Conservation (phyloP, 2,113 vertebrate species). For the Redunca redunca region DNA sequence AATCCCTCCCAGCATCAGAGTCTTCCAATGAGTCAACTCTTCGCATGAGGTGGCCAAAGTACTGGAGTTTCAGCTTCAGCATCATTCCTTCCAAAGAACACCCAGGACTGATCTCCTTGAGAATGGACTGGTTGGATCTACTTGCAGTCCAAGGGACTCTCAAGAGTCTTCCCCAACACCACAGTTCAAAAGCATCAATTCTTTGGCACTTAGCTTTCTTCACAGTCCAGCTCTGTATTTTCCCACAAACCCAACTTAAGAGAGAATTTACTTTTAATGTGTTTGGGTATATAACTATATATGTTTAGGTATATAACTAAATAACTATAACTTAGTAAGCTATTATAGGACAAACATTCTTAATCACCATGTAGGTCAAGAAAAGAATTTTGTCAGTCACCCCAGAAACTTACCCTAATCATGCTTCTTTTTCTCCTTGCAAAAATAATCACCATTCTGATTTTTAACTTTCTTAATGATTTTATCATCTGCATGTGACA, state of each 20-base stretch:
- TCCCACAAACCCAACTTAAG: background rate
- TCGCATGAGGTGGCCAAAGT: too few species aligned
- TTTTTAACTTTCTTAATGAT: background rate
- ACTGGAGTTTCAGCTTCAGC: too few species aligned
- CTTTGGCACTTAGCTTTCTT: rapidly evolving
- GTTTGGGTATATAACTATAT: background rate
- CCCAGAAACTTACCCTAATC: background rate
- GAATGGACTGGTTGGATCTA: too few species aligned
- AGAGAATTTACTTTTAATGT: background rate
- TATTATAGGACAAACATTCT: background rate
- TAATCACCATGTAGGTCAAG: background rate
- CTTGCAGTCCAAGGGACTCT: too few species aligned
- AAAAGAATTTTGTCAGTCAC: background rate
- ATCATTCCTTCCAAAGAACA: too few species aligned
- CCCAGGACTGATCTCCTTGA: too few species aligned
- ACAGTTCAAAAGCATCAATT: too few species aligned
- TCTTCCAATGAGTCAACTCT: too few species aligned
- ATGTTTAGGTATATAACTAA: background rate
- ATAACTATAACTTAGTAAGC: background rate
- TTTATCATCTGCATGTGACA: background rate
- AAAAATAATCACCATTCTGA: background rate
- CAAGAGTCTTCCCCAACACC: too few species aligned
- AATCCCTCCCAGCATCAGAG: too few species aligned
- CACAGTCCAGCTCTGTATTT: background rate
- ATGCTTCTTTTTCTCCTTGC: background rate